These are phyloP conservation scores for Perca flavescens DNA, from an alignment of 2,113 vertebrate species.

Conservation along the genomic window DNA sequence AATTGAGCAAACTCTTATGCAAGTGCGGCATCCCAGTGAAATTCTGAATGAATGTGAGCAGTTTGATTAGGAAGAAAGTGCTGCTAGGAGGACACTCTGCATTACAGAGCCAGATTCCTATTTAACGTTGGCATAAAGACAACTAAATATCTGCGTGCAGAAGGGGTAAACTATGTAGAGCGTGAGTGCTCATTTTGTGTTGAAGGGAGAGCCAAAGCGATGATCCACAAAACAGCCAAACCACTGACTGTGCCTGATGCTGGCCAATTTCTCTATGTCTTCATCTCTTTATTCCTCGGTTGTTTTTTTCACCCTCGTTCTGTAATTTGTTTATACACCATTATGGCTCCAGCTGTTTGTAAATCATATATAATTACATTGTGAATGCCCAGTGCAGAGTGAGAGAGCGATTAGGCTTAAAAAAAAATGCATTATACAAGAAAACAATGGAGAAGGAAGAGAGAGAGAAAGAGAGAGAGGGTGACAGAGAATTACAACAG, in stretches of 20 bases:
- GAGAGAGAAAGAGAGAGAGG: not conserved
- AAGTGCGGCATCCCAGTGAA: conserved; percentile 18
- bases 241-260: conserved; percentile 54
- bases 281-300: conserved; percentile 60
- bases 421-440: conserved; percentile 10
- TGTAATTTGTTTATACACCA: conserved; percentile 77
- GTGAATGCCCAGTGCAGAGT: conserved; percentile 64
- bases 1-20: conserved; percentile 13
- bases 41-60: conserved; percentile 37
- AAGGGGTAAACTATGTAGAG: conserved; percentile 58
- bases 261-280: conserved; percentile 64
- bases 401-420: conserved; percentile 58
- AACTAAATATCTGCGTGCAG: conserved; percentile 63
- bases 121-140: conserved; percentile 62
- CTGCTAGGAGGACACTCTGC: conserved; percentile 27
- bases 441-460: conserved; percentile 40
- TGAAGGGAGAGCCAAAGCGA: conserved; percentile 62
- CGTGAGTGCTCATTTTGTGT: conserved; percentile 57
- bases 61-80: conserved; percentile 41
- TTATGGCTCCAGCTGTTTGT: conserved; percentile 80
- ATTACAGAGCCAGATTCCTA: conserved; percentile 55
- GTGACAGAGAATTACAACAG: conserved; percentile 12
- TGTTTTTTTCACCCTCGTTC: conserved; percentile 38
- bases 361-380: conserved; percentile 82
- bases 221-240: conserved; percentile 69